These are phyloP conservation scores for Unio pictorum DNA, from an alignment of 2,888 invertebrate species.

Conservation along the genomic window DNA sequence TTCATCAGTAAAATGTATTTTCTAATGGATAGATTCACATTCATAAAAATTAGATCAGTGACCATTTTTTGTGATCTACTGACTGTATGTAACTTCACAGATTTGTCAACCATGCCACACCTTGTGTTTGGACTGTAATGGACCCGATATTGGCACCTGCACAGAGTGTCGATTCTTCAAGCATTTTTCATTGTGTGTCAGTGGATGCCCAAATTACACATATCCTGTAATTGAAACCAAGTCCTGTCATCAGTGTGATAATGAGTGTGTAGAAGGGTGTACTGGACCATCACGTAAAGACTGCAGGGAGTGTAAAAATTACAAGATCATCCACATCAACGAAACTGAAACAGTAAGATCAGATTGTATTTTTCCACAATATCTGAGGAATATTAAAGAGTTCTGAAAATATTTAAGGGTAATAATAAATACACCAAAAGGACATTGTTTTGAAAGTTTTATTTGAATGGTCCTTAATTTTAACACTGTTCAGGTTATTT, in stretches of 20 bases:
- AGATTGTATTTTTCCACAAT: neutral
- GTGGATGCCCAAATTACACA: slow-evolving; percentile 88
- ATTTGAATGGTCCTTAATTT: too few relatives aligned
- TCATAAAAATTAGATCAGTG: too few relatives aligned
- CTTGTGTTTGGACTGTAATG: slow-evolving; percentile 88
- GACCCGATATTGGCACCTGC: slow-evolving; percentile 88
- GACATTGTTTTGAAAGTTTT: too few relatives aligned
- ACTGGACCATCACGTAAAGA: slow-evolving; percentile 53
- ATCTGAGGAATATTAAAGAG: neutral
- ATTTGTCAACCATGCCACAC: slow-evolving; percentile 93
- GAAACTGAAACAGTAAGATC: slow-evolving; percentile 24
- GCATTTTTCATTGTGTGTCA: slow-evolving; percentile 74
- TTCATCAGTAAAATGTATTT: too few relatives aligned
- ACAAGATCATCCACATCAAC: slow-evolving; percentile 39
- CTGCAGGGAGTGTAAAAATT: slow-evolving; percentile 60
- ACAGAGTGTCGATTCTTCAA: slow-evolving; percentile 89
- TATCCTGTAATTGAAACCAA: slow-evolving; percentile 84
- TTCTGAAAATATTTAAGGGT: neutral
- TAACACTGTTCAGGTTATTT: too few relatives aligned
- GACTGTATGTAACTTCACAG: slow-evolving; percentile 38
- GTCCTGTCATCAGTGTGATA: slow-evolving; percentile 83
- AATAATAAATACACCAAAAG: too few relatives aligned
- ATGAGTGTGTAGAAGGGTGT: slow-evolving; percentile 83
- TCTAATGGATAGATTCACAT: too few relatives aligned
- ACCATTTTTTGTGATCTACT: neutral